These are phyloP conservation scores for Oscheius sp. DNA, from an alignment of 2,888 invertebrate species.

Conservation along the genomic window DNA sequence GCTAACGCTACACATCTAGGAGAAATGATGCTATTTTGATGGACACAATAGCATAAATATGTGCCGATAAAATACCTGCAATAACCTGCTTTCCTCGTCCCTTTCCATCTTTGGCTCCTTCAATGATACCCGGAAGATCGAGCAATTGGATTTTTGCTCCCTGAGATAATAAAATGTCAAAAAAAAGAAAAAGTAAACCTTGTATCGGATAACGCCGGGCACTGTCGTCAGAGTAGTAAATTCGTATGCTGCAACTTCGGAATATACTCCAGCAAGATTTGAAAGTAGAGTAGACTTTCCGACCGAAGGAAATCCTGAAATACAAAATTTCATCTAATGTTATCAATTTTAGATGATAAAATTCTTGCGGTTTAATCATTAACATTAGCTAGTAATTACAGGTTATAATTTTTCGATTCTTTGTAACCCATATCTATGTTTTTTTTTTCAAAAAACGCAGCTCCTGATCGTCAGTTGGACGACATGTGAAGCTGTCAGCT, in stretches of 20 bases:
- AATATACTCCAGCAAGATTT: conserved; percentile 98
- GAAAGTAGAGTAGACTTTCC: conserved; percentile 97
- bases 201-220: conserved; percentile 85
- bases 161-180: no score
- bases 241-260: conserved; percentile 98
- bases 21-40: background rate
- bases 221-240: conserved; percentile 99
- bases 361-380: no score
- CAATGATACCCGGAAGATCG: conserved; percentile 99
- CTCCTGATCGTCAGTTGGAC: no score
- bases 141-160: conserved; percentile 97
- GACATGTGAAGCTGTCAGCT: conserved; percentile 7
- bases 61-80: conserved; percentile 77
- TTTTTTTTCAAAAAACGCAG: background rate
- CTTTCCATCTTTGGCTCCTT: conserved; percentile 99
- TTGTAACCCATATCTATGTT: no score
- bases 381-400: background rate
- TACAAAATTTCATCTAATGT: background rate
- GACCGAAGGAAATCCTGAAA: conserved; percentile 92
- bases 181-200: conserved; percentile 36
- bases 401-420: background rate
- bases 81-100: conserved; percentile 78
- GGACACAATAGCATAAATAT: background rate
- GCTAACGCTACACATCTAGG: background rate
- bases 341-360: background rate